A percentile compares a stretch with the other conserved stretches of the same genome.
These are phyloP conservation scores for Poeciliopsis presidionis DNA, from an alignment of 2,797 vertebrate genomes.

Conservation along the genomic window DNA sequence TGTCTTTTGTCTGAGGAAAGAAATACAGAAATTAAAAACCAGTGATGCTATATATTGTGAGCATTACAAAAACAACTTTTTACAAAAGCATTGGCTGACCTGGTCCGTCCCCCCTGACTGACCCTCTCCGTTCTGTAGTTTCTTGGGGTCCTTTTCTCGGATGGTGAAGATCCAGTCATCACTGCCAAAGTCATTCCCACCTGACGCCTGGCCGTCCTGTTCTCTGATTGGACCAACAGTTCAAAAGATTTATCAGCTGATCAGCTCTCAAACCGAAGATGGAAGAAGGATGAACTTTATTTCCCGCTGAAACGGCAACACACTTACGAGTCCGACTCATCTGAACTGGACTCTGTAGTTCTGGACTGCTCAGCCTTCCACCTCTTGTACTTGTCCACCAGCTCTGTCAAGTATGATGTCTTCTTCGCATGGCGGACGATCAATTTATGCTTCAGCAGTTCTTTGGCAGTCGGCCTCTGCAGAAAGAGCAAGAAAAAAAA, in stretches of 20 bases:
- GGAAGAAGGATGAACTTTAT: not conserved
- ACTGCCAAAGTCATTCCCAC: conserved; percentile 89
- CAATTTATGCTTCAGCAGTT: conserved; percentile 97
- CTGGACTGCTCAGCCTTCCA: conserved; percentile 95
- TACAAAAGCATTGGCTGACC: conserved; percentile 64
- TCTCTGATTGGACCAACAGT: conserved; percentile 80
- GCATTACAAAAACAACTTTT: not conserved
- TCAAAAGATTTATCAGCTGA: conserved; percentile 7
- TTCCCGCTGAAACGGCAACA: not conserved
- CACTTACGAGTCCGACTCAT: conserved; percentile 93
- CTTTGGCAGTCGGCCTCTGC: conserved; percentile 97
- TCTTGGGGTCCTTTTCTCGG: conserved; percentile 92
- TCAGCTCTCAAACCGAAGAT: not conserved
- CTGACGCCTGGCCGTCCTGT: conserved; percentile 91
- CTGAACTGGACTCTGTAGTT: conserved; percentile 89
- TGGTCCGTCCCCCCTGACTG: conserved; percentile 84
- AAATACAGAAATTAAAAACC: conserved; percentile 1
- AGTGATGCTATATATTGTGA: conserved; percentile 17
- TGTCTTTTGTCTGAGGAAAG: conserved; percentile 84
- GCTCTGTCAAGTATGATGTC: conserved; percentile 96
- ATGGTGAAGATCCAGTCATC: conserved; percentile 97
- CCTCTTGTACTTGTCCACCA: conserved; percentile 96
- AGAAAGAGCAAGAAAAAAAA: not conserved
- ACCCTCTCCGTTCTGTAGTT: conserved; percentile 90
- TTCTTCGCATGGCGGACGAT: conserved; percentile 96